A percentile compares a stretch with the other conserved stretches of the same genome.
Evolutionary conservation across 2,113 vertebrate genomes (phyloP).

Genomic region (Pica pica): DNA sequence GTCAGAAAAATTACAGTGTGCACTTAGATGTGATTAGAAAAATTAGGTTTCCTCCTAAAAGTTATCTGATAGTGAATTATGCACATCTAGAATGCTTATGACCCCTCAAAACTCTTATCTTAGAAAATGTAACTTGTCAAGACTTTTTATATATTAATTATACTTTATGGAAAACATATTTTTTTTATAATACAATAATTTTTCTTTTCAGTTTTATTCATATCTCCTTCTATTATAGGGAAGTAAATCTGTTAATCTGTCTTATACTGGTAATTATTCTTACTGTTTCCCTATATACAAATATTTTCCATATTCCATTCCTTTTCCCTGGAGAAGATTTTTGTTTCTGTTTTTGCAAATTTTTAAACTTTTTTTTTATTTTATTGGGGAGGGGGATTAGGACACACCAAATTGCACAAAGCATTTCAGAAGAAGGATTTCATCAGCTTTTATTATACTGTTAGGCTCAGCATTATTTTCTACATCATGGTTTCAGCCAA

Average conservation of each 20-base stretch:
- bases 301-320: not conserved
- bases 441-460: not conserved
- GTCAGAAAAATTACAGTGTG: not conserved
- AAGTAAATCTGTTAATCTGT: not conserved
- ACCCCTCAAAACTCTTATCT: not conserved
- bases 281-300: not conserved
- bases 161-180: not conserved
- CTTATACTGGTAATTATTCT: not conserved
- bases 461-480: not conserved
- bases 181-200: not conserved
- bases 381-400: not conserved
- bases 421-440: not conserved
- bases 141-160: not conserved
- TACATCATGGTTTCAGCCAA: not conserved
- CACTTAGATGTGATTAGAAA: not conserved
- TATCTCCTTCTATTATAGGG: not conserved
- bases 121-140: not conserved
- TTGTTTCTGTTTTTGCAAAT: not conserved
- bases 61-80: not conserved
- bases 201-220: not conserved
- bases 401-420: not conserved
- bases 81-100: not conserved
- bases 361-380: not conserved
- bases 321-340: not conserved
- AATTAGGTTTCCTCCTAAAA: not conserved